These are phyloP conservation scores for Lasioglossum oenotherae DNA, from an alignment of 2,888 invertebrate species.

Conservation along the genomic window DNA sequence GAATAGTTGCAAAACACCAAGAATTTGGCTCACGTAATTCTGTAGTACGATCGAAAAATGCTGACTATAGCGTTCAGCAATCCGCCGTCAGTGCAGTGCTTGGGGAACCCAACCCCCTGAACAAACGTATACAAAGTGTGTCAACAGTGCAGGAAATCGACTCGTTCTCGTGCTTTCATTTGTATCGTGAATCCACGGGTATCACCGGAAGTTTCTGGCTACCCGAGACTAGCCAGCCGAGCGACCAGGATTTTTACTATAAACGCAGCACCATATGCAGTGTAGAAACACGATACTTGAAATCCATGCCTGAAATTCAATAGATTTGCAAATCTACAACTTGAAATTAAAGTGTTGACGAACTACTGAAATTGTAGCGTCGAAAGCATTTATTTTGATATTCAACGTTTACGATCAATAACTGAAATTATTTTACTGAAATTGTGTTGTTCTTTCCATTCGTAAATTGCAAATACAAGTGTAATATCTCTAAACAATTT, in stretches of 20 bases:
- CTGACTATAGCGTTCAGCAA: not conserved
- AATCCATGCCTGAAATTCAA: not conserved
- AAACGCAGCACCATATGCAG: not conserved
- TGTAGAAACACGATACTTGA: not conserved
- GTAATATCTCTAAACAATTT: not conserved
- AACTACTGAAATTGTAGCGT: too few relatives aligned
- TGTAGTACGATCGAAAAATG: not conserved
- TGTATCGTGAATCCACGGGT: conserved; percentile 7
- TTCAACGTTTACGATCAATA: too few relatives aligned
- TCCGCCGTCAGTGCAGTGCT: not conserved
- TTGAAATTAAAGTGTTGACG: not conserved
- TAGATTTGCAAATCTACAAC: not conserved
- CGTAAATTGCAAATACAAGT: not conserved
- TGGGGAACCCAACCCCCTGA: not conserved
- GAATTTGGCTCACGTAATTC: not conserved
- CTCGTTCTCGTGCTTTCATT: not conserved
- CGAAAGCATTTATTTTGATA: too few relatives aligned
- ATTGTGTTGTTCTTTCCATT: not conserved
- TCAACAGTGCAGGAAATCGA: not conserved
- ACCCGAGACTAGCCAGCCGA: not conserved
- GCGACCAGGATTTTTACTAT: not conserved
- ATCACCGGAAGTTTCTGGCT: not conserved
- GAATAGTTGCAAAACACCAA: not conserved
- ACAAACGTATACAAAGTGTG: conserved; percentile 5
- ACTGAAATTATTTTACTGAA: too few relatives aligned